phyloP scores from a whole-genome alignment of 2,113 vertebrate genomes.

The Mohoua ochrocephala region DNA sequence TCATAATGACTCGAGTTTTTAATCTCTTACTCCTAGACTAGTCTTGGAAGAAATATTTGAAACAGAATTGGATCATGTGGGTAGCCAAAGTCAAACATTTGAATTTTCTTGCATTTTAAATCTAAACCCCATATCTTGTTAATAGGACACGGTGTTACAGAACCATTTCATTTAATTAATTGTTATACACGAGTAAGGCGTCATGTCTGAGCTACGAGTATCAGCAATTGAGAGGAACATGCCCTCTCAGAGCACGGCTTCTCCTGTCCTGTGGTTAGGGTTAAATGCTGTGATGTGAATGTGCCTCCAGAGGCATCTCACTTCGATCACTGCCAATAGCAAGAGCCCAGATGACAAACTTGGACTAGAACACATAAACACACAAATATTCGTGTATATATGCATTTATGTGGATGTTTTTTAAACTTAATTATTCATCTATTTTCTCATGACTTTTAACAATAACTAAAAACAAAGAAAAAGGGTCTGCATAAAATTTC shows the following conservation, averaged over 20 bases:
- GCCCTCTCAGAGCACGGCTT: too few species aligned
- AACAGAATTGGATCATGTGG: not conserved
- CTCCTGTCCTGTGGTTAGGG: not conserved
- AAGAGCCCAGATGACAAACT: not conserved
- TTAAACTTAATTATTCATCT: not conserved
- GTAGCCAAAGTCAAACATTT: not conserved
- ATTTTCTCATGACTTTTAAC: not conserved
- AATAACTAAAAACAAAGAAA: not conserved
- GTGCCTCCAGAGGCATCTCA: not conserved
- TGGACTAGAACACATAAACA: not conserved
- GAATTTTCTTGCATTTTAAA: not conserved
- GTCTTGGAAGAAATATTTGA: not conserved
- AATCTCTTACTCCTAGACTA: not conserved
- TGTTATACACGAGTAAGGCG: not conserved
- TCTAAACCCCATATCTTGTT: not conserved
- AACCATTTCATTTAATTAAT: not conserved
- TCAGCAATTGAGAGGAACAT: fast-evolving
- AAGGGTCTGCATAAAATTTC: not conserved
- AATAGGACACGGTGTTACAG: not conserved
- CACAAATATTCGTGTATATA: fast-evolving
- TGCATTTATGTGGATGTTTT: fast-evolving
- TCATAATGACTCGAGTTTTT: not conserved
- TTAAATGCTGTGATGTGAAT: not conserved
- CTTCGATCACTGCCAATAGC: not conserved
- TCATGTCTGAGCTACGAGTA: not conserved